phyloP scores from a whole-genome alignment of 1,140 invertebrate species.

The Drosophila orena region DNA sequence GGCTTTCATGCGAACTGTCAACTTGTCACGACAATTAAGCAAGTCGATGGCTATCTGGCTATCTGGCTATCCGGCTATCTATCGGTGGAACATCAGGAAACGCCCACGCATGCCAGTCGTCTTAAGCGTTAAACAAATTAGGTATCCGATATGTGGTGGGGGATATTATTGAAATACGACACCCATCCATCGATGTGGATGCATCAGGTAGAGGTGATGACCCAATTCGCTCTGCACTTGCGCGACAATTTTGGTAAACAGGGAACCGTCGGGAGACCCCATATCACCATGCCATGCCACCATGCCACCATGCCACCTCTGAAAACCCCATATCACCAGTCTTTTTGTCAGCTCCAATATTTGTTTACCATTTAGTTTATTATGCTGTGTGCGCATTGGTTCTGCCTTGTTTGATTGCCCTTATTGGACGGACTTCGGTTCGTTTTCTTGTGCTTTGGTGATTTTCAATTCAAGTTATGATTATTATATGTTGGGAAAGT shows the following conservation, averaged over 20 bases:
- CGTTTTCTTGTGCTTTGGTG: slow-evolving; percentile 26
- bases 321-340: background rate
- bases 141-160: slow-evolving; percentile 12
- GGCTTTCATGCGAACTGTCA: slow-evolving; percentile 81
- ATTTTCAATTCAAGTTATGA: slow-evolving; percentile 79
- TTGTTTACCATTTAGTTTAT: slow-evolving; percentile 82
- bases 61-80: slow-evolving; percentile 71
- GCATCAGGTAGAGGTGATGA: slow-evolving; percentile 45
- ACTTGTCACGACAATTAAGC: slow-evolving; percentile 80
- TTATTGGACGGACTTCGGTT: slow-evolving; percentile 60
- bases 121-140: slow-evolving; percentile 71
- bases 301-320: background rate
- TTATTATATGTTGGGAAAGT: slow-evolving; percentile 80
- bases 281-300: slow-evolving; percentile 1
- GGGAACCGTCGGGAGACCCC: slow-evolving; percentile 14
- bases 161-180: slow-evolving; percentile 72
- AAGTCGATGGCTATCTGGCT: slow-evolving; percentile 72
- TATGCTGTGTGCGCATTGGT: slow-evolving; percentile 64
- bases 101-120: slow-evolving; percentile 50
- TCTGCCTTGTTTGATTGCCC: slow-evolving; percentile 74
- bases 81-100: slow-evolving; percentile 30
- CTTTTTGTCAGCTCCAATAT: slow-evolving; percentile 53
- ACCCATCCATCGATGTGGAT: slow-evolving; percentile 24
- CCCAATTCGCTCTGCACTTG: slow-evolving; percentile 72
- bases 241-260: slow-evolving; percentile 58